These are phyloP conservation scores for Scelioninae gen. 1 DNA, from an alignment of 2,888 invertebrate genomes.

Conservation along the genomic window DNA sequence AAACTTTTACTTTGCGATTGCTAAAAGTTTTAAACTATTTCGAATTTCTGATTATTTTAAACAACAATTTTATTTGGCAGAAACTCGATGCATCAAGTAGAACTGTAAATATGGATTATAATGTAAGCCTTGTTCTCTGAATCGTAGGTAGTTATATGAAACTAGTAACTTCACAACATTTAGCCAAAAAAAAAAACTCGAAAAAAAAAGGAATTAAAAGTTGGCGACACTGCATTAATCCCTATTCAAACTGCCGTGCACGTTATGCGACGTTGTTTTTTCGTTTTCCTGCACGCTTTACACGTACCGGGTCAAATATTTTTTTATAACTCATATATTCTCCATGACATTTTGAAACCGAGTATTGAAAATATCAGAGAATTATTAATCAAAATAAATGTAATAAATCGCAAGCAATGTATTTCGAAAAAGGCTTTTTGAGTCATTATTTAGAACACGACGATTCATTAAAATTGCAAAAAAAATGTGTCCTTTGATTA, in stretches of 20 bases:
- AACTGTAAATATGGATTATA: conserved; percentile 48
- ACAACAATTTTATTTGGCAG: conserved; percentile 23
- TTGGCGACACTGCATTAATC: conserved; percentile 50
- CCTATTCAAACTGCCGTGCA: conserved; percentile 53
- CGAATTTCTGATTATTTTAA: conserved; percentile 40
- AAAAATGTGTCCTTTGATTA: conserved; percentile 12
- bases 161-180: conserved; percentile 43
- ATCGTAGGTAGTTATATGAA: conserved; percentile 38
- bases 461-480: background rate
- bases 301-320: conserved; percentile 10
- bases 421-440: background rate
- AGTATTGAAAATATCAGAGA: conserved; percentile 8
- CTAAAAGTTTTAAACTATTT: conserved; percentile 38
- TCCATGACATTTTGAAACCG: conserved; percentile 2
- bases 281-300: conserved; percentile 19
- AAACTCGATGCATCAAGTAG: conserved; percentile 24
- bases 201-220: conserved; percentile 31
- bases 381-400: background rate
- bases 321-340: conserved; percentile 16
- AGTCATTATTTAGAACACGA: background rate
- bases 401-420: background rate
- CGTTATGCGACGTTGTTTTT: conserved; percentile 34
- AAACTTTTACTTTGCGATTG: conserved; percentile 26
- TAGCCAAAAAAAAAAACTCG: conserved; percentile 27
- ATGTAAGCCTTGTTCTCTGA: conserved; percentile 38